Evolutionary conservation across 1,140 invertebrate genomes (phyloP).

Genomic region (Bombus superbus): DNA sequence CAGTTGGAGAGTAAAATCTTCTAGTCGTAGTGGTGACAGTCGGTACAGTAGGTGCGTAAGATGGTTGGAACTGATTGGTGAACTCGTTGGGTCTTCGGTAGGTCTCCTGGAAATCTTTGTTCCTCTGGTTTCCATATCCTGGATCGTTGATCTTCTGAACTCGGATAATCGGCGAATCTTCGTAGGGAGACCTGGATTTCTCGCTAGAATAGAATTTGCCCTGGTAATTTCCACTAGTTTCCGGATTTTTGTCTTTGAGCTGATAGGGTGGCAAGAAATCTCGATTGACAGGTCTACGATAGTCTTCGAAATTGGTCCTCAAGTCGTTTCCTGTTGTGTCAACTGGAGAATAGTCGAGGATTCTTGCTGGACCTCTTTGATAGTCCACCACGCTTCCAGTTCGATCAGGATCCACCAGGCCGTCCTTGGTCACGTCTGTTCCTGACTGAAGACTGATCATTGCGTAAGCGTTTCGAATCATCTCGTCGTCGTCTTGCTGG

Average conservation of each 20-base stretch:
- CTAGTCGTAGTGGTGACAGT: constrained; percentile 77
- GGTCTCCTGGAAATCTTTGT: constrained; percentile 38
- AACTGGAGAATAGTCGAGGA: constrained; percentile 51
- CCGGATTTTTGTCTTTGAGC: neutral
- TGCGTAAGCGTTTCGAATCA: constrained; percentile 78
- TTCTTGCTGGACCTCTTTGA: constrained; percentile 26
- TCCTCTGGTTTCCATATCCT: constrained; percentile 51
- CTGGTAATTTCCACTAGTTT: constrained; percentile 4
- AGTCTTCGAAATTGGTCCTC: constrained; percentile 63
- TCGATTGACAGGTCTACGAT: constrained; percentile 38
- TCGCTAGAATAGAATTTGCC: constrained; percentile 4
- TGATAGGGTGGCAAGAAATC: constrained; percentile 35
- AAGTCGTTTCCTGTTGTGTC: constrained; percentile 66
- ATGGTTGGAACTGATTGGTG: constrained; percentile 70
- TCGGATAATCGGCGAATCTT: constrained; percentile 71
- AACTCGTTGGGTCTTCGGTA: constrained; percentile 60
- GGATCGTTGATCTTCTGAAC: constrained; percentile 65
- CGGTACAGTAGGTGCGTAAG: constrained; percentile 78
- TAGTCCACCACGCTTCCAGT: constrained; percentile 38
- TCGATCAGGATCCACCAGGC: constrained; percentile 66
- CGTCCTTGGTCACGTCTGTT: constrained; percentile 59
- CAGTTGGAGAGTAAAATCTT: constrained; percentile 77
- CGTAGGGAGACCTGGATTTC: constrained; percentile 57
- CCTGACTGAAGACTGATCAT: constrained; percentile 73
- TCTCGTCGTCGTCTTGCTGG: constrained; percentile 77